Conservation (phyloP, 2,797 vertebrate species). For the Columba guinea region DNA sequence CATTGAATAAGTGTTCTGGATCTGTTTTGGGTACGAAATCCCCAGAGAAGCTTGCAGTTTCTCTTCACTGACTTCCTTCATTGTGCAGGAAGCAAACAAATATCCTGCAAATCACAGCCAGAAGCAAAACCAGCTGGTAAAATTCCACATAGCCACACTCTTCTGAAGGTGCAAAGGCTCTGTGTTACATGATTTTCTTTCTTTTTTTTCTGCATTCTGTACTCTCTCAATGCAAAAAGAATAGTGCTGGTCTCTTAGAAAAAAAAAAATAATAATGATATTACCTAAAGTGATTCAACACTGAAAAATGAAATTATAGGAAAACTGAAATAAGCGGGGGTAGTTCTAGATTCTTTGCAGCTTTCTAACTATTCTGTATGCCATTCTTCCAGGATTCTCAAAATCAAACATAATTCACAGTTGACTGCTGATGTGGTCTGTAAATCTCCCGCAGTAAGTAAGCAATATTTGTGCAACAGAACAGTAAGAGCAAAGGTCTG, state of each 20-base stretch:
- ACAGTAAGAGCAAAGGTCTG: not conserved
- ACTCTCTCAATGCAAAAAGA: not conserved
- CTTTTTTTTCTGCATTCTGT: not conserved
- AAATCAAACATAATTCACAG: not conserved
- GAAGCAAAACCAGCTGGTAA: not conserved
- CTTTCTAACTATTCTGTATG: not conserved
- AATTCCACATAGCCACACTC: not conserved
- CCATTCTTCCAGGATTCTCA: not conserved
- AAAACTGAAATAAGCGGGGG: not conserved
- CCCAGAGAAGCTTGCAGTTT: not conserved
- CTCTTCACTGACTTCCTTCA: slow-evolving; percentile 12
- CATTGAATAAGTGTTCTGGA: not conserved
- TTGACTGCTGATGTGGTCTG: accelerated
- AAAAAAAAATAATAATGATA: not conserved
- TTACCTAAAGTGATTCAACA: not conserved
- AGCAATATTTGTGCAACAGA: not conserved
- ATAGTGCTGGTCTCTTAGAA: not conserved
- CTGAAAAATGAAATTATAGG: not conserved
- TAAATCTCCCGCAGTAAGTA: not conserved
- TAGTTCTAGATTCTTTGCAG: not conserved
- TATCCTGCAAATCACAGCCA: not conserved
- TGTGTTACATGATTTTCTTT: not conserved
- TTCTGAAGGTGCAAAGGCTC: not conserved
- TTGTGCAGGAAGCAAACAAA: not conserved
- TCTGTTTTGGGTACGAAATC: slow-evolving; percentile 17